Base-by-base conservation (phyloP, 1,140 invertebrate genomes). In the Eurosta solidaginis region DNA sequence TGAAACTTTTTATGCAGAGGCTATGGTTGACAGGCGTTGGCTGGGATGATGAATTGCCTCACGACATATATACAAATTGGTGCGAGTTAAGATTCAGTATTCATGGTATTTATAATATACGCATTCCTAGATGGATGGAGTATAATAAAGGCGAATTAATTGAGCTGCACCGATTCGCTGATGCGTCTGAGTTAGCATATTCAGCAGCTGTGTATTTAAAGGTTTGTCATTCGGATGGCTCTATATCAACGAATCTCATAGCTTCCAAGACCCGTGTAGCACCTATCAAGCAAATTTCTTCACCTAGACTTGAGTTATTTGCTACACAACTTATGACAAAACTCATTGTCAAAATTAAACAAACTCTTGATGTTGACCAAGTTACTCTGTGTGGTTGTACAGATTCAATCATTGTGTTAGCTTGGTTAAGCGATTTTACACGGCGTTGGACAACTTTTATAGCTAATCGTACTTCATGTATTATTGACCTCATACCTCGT, bases 1-100 rank as follows among this genome's bases (percentile, higher is more conserved):
- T 81, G 1, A 89, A 89, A 79, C 82, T 88, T 6, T 78, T 89
- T 12, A 83, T 88, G 29, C 87, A 89, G 80, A 82, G 84, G 77
- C 20, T 89, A 3, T 87, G 88, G 87, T 75, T 80, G 74, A 22
- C 42, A 77, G 79, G 82, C 29, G 73, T 85, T 27, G 81, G 80
- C 9, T 88, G 88, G 87, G 87, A 89, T 79, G 78, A 81, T 17
- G 20, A 47, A 22, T 52, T 85, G 40, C 63, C 81, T 12, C 42
- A 22, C 27, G 79, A 81, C 6, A 47, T 82, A 4, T 45, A 47
- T 14, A 76, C 25, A 49, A 25, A 80, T 81, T 29, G 81, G 83
- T 81, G n/a, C 81, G 25, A 77, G 36, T 25, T 82, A 74, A 74
- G 74, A 77, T 14, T 22, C 9, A 25, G 80, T 22, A 74, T 85